Evolutionary conservation across 2,797 vertebrate species (phyloP).

Genomic region (Tauraco hartlaubi): DNA sequence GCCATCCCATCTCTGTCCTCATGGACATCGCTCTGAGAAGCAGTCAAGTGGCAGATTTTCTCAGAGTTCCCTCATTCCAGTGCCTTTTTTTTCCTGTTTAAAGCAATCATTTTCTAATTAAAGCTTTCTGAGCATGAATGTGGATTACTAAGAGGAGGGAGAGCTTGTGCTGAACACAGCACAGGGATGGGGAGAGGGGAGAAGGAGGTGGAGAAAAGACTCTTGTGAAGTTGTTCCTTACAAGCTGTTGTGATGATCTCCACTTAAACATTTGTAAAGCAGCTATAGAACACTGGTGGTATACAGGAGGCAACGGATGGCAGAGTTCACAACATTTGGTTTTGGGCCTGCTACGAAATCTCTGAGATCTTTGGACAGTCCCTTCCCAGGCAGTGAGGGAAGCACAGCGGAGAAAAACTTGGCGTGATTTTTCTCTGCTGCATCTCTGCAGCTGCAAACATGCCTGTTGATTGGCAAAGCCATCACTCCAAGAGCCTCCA

Average conservation of each 20-base stretch:
- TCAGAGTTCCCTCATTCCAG: neutral
- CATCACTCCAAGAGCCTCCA: neutral
- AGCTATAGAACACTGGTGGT: neutral
- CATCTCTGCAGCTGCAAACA: neutral
- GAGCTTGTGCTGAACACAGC: neutral
- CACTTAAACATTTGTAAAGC: neutral
- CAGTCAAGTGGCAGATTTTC: neutral
- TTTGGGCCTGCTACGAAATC: neutral
- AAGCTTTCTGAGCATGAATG: neutral
- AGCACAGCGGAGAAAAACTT: neutral
- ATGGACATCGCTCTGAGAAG: neutral
- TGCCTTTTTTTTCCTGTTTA: neutral
- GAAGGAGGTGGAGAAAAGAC: neutral
- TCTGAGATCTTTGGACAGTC: neutral
- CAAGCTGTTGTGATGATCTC: neutral
- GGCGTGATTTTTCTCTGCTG: neutral
- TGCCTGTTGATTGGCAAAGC: neutral
- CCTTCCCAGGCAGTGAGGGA: neutral
- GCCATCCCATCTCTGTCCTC: neutral
- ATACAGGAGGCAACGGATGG: neutral
- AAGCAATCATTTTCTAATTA: neutral
- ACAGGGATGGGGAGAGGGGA: neutral
- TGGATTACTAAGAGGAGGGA: neutral
- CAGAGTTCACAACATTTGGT: neutral
- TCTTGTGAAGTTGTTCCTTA: neutral